Conservation (phyloP, 2,888 invertebrate genomes). For the Aleiodes alternator region DNA sequence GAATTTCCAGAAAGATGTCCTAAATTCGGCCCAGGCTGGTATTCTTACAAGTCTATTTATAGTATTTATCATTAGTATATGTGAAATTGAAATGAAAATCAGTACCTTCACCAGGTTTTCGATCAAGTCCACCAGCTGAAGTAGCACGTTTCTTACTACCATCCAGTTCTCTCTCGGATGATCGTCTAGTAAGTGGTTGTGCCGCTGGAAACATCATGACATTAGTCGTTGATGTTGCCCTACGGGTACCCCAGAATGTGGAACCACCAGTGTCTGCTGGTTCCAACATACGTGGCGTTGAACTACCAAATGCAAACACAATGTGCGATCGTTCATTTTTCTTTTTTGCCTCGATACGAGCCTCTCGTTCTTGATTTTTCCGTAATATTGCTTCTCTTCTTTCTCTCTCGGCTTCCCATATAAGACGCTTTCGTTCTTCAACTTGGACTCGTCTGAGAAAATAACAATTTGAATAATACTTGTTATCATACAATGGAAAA, state of each 20-base stretch:
- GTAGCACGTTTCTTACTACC: constrained; percentile 86
- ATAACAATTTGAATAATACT: not conserved
- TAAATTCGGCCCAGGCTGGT: constrained; percentile 54
- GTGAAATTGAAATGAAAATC: not conserved
- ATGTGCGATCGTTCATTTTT: constrained; percentile 84
- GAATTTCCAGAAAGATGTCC: constrained; percentile 35
- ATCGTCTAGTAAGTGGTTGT: constrained; percentile 86
- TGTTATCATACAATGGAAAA: not conserved
- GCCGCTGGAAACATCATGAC: constrained; percentile 85
- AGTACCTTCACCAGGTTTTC: constrained; percentile 80
- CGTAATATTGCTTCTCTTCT: constrained; percentile 90
- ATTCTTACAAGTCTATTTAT: not conserved
- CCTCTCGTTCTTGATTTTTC: constrained; percentile 90
- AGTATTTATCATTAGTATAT: not conserved
- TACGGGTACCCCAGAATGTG: constrained; percentile 90
- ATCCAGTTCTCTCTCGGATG: constrained; percentile 89
- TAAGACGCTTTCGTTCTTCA: constrained; percentile 92
- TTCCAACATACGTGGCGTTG: constrained; percentile 91
- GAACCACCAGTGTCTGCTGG: constrained; percentile 85
- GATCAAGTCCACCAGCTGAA: constrained; percentile 84
- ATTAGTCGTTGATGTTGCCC: constrained; percentile 93
- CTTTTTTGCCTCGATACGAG: constrained; percentile 87
- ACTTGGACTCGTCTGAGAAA: constrained; percentile 78
- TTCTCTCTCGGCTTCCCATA: constrained; percentile 92
- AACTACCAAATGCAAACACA: constrained; percentile 94